These are phyloP conservation scores for Muschampia staudingeri DNA, from an alignment of 2,888 invertebrate genomes.

Conservation along the genomic window DNA sequence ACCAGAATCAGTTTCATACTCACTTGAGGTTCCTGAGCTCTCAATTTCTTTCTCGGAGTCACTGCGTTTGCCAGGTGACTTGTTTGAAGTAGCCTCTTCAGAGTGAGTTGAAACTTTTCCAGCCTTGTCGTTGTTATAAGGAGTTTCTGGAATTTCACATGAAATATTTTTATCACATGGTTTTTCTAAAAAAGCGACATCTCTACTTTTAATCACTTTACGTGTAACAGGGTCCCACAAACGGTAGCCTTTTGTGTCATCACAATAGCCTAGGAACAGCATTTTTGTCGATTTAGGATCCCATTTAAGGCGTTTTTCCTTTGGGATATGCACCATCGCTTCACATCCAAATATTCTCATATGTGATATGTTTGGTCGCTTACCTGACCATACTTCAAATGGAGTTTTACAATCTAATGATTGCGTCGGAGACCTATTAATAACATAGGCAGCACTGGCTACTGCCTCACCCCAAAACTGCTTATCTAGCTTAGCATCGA, in stretches of 20 bases:
- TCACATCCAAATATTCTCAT: slow-evolving; percentile 74
- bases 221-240: neutral
- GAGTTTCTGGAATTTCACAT: slow-evolving; percentile 12
- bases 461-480: slow-evolving; percentile 66
- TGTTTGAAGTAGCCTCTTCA: neutral
- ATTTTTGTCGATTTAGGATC: slow-evolving; percentile 27
- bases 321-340: slow-evolving; percentile 66
- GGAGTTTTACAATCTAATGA: slow-evolving; percentile 49
- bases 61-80: neutral
- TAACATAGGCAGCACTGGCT: slow-evolving; percentile 59
- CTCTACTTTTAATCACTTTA: slow-evolving; percentile 6
- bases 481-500: slow-evolving; percentile 58
- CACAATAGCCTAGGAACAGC: slow-evolving; percentile 36
- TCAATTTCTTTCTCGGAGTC: neutral
- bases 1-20: slow-evolving; percentile 11
- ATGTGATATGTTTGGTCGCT: slow-evolving; percentile 70
- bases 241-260: slow-evolving; percentile 29
- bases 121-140: neutral
- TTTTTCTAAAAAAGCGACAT: slow-evolving; percentile 9
- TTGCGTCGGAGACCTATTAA: slow-evolving; percentile 42
- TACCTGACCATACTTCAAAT: slow-evolving; percentile 72
- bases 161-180: neutral
- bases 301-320: slow-evolving; percentile 42
- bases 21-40: slow-evolving; percentile 7
- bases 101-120: neutral